phyloP scores from a whole-genome alignment of 2,797 vertebrate species.

The Meda fulgida region DNA sequence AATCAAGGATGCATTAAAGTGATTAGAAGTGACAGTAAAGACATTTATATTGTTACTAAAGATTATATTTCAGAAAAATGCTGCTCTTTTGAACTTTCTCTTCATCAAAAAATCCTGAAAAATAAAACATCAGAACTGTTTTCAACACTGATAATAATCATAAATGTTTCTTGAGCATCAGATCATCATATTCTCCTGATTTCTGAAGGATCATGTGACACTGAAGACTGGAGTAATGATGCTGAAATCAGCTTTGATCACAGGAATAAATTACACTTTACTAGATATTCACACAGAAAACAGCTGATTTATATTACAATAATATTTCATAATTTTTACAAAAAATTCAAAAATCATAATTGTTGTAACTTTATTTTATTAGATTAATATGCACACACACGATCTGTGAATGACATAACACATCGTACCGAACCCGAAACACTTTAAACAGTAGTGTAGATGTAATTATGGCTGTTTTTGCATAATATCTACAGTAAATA shows the following conservation, averaged over 20 bases:
- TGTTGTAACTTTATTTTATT: no score
- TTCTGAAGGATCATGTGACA: constrained; percentile 10
- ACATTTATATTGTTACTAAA: background rate
- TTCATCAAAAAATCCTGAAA: no score
- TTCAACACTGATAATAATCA: no score
- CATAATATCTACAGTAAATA: no score
- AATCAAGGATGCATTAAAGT: background rate
- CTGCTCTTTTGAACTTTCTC: no score
- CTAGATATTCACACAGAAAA: background rate
- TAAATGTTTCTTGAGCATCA: no score
- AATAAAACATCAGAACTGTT: no score
- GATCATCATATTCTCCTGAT: background rate
- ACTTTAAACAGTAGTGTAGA: background rate
- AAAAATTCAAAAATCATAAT: no score
- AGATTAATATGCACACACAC: no score
- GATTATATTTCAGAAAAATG: no score
- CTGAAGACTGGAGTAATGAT: constrained; percentile 1
- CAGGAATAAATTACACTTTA: background rate
- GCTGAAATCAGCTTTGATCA: background rate
- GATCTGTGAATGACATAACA: no score
- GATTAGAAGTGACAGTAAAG: background rate
- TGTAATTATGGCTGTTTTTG: no score
- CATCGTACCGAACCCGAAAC: background rate
- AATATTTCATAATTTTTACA: background rate
- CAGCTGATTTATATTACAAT: background rate